phyloP scores from a whole-genome alignment of 2,113 vertebrate genomes.

The Lipotes vexillifer region DNA sequence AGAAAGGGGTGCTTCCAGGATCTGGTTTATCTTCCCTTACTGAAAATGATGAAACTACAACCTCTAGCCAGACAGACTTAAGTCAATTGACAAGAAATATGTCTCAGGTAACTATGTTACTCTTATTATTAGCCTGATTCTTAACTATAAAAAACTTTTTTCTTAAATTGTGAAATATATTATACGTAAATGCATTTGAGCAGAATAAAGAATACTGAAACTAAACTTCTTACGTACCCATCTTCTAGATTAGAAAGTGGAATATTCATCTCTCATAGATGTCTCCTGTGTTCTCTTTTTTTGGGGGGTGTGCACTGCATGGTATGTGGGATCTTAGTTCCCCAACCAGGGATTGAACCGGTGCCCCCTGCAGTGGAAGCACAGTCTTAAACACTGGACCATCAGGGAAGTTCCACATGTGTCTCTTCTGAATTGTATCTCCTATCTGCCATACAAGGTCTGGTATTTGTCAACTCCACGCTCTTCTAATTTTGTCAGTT shows the following conservation, averaged over 20 bases:
- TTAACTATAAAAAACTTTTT: background rate
- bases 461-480: background rate
- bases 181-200: background rate
- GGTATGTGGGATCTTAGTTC: too few species aligned
- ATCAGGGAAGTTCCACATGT: background rate
- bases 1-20: slow-evolving; percentile 54
- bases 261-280: background rate
- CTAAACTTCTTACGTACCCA: too few species aligned
- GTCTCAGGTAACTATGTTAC: slow-evolving; percentile 79
- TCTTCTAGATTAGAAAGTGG: background rate
- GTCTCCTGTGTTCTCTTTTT: too few species aligned
- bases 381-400: too few species aligned
- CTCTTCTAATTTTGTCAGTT: background rate
- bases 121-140: background rate
- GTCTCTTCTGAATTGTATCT: background rate
- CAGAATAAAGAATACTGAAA: background rate
- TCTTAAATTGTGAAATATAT: background rate
- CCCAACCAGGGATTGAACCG: too few species aligned
- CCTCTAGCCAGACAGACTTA: slow-evolving; percentile 33
- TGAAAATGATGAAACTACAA: slow-evolving; percentile 82
- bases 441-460: background rate
- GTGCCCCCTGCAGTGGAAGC: too few species aligned
- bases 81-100: background rate
- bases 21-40: slow-evolving; percentile 75
- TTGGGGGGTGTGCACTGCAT: fast-evolving